A percentile compares a stretch with the other conserved stretches of the same genome.
Conservation (phyloP, 2,888 invertebrate genomes). For the Brenthis hecate region DNA sequence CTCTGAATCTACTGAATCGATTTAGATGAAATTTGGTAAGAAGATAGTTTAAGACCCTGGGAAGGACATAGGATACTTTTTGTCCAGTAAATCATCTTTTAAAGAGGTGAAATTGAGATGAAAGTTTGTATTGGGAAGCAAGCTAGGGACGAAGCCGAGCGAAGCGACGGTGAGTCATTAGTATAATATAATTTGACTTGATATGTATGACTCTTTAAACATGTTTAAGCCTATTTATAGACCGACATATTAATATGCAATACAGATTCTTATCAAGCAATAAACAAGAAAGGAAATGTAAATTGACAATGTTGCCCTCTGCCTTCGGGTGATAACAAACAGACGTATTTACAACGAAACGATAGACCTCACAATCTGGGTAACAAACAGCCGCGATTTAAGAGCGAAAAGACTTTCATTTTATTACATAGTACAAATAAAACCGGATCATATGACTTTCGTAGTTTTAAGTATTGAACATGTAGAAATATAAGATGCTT, state of each 20-base stretch:
- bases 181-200: too few species aligned
- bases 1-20: too few species aligned
- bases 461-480: too few species aligned
- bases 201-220: background rate
- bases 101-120: too few species aligned
- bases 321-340: constrained; percentile 26
- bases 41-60: too few species aligned
- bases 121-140: too few species aligned
- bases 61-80: too few species aligned
- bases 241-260: background rate
- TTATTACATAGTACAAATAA: constrained; percentile 25
- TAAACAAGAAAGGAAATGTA: constrained; percentile 23
- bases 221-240: background rate
- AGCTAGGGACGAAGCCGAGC: too few species aligned
- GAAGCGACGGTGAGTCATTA: too few species aligned
- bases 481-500: too few species aligned
- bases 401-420: constrained; percentile 22
- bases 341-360: constrained; percentile 25
- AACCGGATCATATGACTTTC: constrained; percentile 8
- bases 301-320: constrained; percentile 23
- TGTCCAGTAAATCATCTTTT: too few species aligned
- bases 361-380: constrained; percentile 24
- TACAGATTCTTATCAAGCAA: background rate
- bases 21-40: too few species aligned
- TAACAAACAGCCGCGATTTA: constrained; percentile 25